Base-by-base conservation (phyloP, 1,140 invertebrate species). In the Formica selysi region DNA sequence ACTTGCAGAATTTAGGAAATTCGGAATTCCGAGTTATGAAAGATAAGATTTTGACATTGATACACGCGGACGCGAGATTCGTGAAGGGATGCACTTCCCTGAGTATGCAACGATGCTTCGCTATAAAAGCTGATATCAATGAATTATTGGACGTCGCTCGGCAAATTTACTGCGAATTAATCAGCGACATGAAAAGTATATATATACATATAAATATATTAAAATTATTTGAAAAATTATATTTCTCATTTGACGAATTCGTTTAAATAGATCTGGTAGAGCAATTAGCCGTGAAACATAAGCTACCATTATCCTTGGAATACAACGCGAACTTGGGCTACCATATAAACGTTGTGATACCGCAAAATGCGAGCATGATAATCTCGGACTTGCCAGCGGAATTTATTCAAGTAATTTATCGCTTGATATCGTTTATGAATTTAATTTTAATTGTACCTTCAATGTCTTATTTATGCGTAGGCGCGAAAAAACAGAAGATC, bases 61-160 rank as follows among this genome's bases (percentile, higher is more conserved):
- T 99, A 73, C 96, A 98, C 94, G 96, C 97, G 74, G 97, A 98
- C 90, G 96, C 96, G 36, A 96, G 96, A 90, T 96, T 96, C 36
- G 95, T 97, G n/a, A 96, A 96, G 93, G 97, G 97, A 1, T 96
- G 96, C 73, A 94, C 96, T 1, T 96, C 96, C n/a, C 96, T 96
- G 92, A 96, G 95, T 81, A 96, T 97, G 80, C 98, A 98, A 94
- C 96, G 98, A 83, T 98, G 97, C 92, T 98, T 98, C 95, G 98
- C 98, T 44, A 97, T 99, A 3, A 98, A 97, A 95, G 95, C 96
- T 29, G 96, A 96, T 29, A 95, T 98, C 38, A 97, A 97, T 91
- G 97, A 96, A 2, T 94, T 98, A 57, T 94, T 98, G 74, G 98
- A 98, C 93, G 94, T 98, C 26, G 96, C 97, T n/a, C 94, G 98